phyloP scores from a whole-genome alignment of 2,797 vertebrate genomes.

The Acropternis orthonyx region DNA sequence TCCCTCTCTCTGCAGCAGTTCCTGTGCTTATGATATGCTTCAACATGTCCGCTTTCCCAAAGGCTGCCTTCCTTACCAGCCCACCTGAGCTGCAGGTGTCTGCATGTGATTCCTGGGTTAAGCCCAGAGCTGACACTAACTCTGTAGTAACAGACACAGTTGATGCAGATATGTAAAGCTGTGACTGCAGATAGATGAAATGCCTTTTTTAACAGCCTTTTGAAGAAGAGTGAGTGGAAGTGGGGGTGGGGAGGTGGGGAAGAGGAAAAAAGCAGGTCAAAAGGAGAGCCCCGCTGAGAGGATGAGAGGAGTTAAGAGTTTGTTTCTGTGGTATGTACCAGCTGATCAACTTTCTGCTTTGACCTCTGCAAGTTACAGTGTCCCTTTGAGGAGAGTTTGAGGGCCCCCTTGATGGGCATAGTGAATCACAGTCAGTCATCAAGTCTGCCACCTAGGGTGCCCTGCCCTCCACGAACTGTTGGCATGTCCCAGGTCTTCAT shows the following conservation, averaged over 20 bases:
- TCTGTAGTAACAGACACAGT: neutral
- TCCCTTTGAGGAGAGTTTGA: neutral
- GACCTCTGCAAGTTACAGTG: neutral
- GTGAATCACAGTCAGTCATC: accelerated
- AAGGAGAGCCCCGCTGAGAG: neutral
- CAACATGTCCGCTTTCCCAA: neutral
- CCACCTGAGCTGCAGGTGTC: neutral
- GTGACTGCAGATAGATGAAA: neutral
- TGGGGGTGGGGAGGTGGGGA: too few relatives aligned
- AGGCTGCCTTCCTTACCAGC: neutral
- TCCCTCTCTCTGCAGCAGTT: neutral
- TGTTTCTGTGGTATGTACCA: neutral
- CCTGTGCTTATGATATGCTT: neutral
- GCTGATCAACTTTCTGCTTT: neutral
- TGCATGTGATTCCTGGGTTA: neutral
- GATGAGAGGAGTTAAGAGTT: neutral
- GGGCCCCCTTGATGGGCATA: neutral
- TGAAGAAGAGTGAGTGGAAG: neutral
- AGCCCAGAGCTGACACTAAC: neutral
- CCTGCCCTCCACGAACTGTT: accelerated
- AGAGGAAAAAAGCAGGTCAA: neutral
- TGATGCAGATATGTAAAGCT: neutral
- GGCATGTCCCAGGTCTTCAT: neutral
- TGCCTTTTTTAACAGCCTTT: neutral
- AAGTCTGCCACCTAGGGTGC: neutral